A percentile compares a stretch with the other conserved stretches of the same genome.
phyloP scores from a whole-genome alignment of 2,888 invertebrate genomes.

The Ormyrus nitidulus region DNA sequence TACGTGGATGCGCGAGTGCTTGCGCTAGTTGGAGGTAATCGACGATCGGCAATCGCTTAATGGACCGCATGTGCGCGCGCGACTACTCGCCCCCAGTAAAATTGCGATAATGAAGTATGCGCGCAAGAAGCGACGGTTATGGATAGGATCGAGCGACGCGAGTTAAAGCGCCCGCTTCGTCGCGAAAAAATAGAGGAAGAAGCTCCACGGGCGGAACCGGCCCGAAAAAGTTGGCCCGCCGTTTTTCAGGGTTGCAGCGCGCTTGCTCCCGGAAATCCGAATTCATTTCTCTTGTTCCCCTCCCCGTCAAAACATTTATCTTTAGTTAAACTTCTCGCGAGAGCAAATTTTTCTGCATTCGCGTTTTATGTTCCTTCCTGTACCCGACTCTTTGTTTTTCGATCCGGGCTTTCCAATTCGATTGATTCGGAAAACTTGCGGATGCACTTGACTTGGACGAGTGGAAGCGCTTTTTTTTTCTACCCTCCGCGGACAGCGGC shows the following conservation, averaged over 20 bases:
- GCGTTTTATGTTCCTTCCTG: background rate
- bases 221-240: background rate
- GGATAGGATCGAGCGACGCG: background rate
- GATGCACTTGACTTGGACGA: too few species aligned
- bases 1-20: too few species aligned
- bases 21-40: conserved; percentile 8
- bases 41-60: conserved; percentile 53
- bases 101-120: conserved; percentile 43
- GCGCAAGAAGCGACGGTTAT: conserved; percentile 21
- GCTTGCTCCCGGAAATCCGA: conserved; percentile 26
- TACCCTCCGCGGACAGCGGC: background rate
- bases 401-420: background rate
- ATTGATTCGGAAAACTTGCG: too few species aligned
- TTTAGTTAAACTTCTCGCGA: conserved; percentile 25
- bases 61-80: conserved; percentile 30
- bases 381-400: background rate
- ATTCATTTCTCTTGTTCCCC: conserved; percentile 34
- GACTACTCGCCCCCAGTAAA: conserved; percentile 16
- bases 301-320: conserved; percentile 30
- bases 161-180: background rate
- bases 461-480: too few species aligned
- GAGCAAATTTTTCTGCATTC: conserved; percentile 38
- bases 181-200: background rate
- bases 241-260: background rate
- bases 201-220: background rate